These are phyloP conservation scores for Arctocebus calabarensis DNA, from an alignment of 2,797 vertebrate species.

Conservation along the genomic window DNA sequence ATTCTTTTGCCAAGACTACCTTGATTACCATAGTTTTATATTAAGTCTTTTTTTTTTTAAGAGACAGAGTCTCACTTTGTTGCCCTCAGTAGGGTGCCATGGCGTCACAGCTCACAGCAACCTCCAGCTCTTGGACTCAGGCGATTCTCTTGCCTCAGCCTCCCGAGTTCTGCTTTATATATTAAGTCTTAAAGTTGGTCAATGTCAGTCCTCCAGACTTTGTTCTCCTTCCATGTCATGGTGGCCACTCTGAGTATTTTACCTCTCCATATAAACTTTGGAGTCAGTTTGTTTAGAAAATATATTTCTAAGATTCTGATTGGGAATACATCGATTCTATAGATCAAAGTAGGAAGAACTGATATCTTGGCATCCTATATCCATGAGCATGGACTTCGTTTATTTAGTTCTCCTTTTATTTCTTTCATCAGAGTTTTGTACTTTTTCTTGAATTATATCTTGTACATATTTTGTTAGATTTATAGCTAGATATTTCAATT, in stretches of 20 bases:
- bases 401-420: constrained; percentile 5
- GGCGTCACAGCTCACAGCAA: too few relatives aligned
- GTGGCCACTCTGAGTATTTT: neutral
- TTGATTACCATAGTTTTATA: neutral
- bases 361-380: neutral
- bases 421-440: neutral
- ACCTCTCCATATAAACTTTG: neutral
- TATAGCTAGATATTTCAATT: neutral
- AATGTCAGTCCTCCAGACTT: neutral
- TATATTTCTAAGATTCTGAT: neutral
- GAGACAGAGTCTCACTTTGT: too few relatives aligned
- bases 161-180: neutral
- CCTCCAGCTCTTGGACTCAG: too few relatives aligned
- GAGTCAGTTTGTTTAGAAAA: neutral
- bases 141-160: too few relatives aligned
- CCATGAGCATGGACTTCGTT: neutral
- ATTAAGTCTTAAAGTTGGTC: neutral
- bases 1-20: neutral
- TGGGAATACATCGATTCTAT: neutral
- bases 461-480: neutral
- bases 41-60: neutral
- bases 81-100: too few relatives aligned
- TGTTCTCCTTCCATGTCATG: neutral
- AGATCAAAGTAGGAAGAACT: neutral
- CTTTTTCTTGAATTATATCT: neutral